Base-by-base conservation (phyloP, 2,888 invertebrate species). In the Scelioninae gen. 1 region DNA sequence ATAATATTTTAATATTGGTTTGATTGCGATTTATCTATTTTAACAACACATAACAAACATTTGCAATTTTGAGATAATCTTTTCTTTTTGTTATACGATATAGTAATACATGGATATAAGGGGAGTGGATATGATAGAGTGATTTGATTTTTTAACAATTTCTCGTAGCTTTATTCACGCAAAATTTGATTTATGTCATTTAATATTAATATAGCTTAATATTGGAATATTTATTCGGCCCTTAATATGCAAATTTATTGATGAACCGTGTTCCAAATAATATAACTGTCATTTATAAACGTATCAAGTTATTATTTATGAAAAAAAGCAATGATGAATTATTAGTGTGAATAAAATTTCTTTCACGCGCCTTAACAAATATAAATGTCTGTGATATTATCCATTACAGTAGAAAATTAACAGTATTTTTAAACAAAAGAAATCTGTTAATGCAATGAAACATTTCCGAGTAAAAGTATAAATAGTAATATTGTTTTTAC, bases 161-260 rank as follows among this genome's bases (percentile, higher is more conserved):
- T 5, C n/a, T n/a, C n/a, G n/a, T 43, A 11, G 5, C 10, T 43
- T n/a, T 43, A 43, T 43, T 5, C n/a, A 43, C 11, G n/a, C 43
- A 1, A 43, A 43, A 43, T 43, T 43, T 43, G 43, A 43, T 43
- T 43, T 43, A 43, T 43, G n/a, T 43, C 43, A 43, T 9, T 43
- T 43, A 43, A 43, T 43, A 43, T 43, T 2, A 43, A 43, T 43
- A n/a, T n/a, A n/a, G 11, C n/a, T 43, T 43, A 43, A 7, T 49
- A 23, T 15, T 49, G 16, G 29, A 49, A 16, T 11, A 43, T 43
- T 43, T 43, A 43, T 43, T 43, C 11, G n/a, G 5, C 43, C 43
- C 5, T 43, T n/a, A 43, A 43, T 43, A 43, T 43, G 43, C n/a
- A 43, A 43, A 43, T 43, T 43, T 43, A 43, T 43, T 43, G 8